Conservation (phyloP, 2,888 invertebrate species). For the Plagiodera versicolora region DNA sequence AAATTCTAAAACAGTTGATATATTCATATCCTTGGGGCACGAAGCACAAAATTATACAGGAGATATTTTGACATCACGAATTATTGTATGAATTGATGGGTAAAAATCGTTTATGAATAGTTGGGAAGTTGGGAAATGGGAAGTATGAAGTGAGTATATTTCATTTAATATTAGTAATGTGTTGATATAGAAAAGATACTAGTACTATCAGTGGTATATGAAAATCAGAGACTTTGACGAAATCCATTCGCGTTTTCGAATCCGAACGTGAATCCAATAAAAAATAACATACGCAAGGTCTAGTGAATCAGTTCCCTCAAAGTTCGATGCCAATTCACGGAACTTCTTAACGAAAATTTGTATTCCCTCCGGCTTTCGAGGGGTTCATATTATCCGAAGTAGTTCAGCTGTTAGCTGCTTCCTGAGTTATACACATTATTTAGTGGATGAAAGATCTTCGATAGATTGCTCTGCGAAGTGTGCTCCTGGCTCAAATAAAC, state of each 20-base stretch:
- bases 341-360: conserved; percentile 53
- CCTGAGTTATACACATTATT: conserved; percentile 38
- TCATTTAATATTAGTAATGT: no score
- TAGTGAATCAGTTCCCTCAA: conserved; percentile 40
- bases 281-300: no score
- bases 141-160: no score
- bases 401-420: conserved; percentile 44
- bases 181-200: no score
- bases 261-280: conserved; percentile 40
- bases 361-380: conserved; percentile 48
- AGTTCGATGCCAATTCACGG: conserved; percentile 44
- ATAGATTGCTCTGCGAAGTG: conserved; percentile 14
- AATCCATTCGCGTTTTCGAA: conserved; percentile 13
- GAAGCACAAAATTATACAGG: no score
- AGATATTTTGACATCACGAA: no score
- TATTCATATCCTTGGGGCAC: no score
- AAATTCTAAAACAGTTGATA: no score
- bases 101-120: no score
- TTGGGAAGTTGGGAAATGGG: no score
- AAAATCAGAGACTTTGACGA: not conserved
- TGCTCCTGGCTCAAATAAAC: conserved; percentile 14
- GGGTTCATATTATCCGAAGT: conserved; percentile 49
- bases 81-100: no score
- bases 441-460: conserved; percentile 21
- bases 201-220: not conserved